Base-by-base conservation (phyloP, 2,888 invertebrate genomes). In the Agrilus biguttatus region DNA sequence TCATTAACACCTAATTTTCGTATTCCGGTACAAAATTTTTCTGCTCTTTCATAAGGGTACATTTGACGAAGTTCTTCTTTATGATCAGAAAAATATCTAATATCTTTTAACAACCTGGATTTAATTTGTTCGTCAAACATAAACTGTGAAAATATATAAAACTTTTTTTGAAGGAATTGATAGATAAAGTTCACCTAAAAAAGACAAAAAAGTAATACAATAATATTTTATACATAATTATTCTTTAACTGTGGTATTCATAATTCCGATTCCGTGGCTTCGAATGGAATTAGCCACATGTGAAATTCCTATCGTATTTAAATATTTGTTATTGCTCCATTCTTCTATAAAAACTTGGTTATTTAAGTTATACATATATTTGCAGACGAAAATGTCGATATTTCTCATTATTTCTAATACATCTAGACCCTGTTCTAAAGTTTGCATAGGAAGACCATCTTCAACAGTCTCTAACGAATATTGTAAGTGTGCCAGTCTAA, bases 81-180 rank as follows among this genome's bases (percentile, higher is more conserved):
- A 53, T 76, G 78, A 56, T 93, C 92, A 47, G 80, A 76, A 57
- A 92, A 87, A 59, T 77, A 80, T 51, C 86, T 77, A 47, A 87
- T 71, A 62, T 95, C 95, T 66, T 92, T 91, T 50, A 90, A 76
- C 3, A 98, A 71, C 44, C 92, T 76, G 0, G 95, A 93, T 65
- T 96, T 95, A 40, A 98, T 93, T 58, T 93, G 93, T 65, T 98
- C 98, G 61, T 97, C 96, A 60, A 86, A 96, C 65, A 98, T 78
- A 62, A 97, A 97, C 65, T 96, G 95, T 0, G 96, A 96, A 62
- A 98, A 91, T 1, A 84, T 83, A 54, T 84, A 86, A 57, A 98
- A 85, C 64, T 96, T 93, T 53, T 89, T 84, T 51, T 89, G 78
- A 50, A 97, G 70, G 66, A 93, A 96, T 66, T 95, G 95, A 66